phyloP scores from a whole-genome alignment of 2,797 vertebrate species.

The Myotis findleyi region DNA sequence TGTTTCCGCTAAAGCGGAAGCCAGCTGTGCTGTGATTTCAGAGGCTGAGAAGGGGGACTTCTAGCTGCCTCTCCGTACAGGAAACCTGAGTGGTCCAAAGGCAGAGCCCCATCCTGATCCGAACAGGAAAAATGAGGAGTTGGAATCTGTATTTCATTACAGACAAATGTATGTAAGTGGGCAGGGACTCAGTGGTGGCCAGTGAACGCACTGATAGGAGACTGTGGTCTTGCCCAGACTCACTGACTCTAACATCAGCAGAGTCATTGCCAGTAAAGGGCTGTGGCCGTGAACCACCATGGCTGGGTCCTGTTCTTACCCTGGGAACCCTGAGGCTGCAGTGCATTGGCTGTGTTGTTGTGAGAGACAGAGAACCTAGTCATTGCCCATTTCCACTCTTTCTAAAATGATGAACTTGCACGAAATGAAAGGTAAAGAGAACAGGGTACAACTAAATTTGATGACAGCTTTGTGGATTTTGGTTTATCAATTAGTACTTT shows the following conservation, averaged over 20 bases:
- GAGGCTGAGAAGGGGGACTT: not conserved
- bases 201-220: not conserved
- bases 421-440: not conserved
- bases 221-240: not conserved
- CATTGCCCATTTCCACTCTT: not conserved
- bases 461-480: not conserved
- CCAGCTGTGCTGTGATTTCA: not conserved
- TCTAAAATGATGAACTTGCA: not conserved
- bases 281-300: not conserved
- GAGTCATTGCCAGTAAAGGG: conserved; percentile 1
- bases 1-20: not conserved
- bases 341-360: not conserved
- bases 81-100: not conserved
- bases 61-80: not conserved
- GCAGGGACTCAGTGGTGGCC: not conserved
- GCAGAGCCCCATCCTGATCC: not conserved
- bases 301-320: not conserved
- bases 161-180: not conserved
- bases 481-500: conserved; percentile 14
- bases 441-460: not conserved
- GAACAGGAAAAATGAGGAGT: not conserved
- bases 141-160: not conserved
- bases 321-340: not conserved
- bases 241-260: not conserved
- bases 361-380: not conserved